These are phyloP conservation scores for Toxotes jaculatrix DNA, from an alignment of 2,113 vertebrate species.

Conservation along the genomic window DNA sequence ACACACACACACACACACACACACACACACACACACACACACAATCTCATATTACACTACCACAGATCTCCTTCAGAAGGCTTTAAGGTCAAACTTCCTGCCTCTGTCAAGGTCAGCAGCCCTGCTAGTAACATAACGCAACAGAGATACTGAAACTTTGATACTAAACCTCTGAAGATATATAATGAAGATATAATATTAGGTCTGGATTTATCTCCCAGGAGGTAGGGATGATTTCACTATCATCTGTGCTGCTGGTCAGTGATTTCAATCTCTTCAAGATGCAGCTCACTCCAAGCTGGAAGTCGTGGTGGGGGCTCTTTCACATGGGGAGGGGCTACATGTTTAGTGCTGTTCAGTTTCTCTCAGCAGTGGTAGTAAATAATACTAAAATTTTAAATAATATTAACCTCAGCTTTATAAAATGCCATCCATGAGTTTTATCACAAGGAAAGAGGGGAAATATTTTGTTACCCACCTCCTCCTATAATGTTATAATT, in stretches of 20 bases:
- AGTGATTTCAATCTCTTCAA: neutral
- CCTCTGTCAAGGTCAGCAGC: constrained; percentile 50
- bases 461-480: neutral
- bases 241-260: neutral
- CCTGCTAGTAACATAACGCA: neutral
- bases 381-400: neutral
- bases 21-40: constrained; percentile 18
- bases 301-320: neutral
- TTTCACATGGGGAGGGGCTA: neutral
- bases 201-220: neutral
- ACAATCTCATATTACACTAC: neutral
- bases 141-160: constrained; percentile 8
- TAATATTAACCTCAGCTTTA: too few species aligned
- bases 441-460: neutral
- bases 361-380: neutral
- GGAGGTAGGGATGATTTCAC: neutral
- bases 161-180: neutral
- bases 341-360: neutral
- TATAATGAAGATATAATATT: too few species aligned
- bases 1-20: constrained; percentile 48
- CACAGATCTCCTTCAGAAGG: constrained; percentile 36
- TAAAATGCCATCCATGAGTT: neutral
- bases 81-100: constrained; percentile 46
- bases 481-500: neutral
- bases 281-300: neutral